Base-by-base conservation (phyloP, 2,113 vertebrate genomes). In the Oreochromis tanganicae region DNA sequence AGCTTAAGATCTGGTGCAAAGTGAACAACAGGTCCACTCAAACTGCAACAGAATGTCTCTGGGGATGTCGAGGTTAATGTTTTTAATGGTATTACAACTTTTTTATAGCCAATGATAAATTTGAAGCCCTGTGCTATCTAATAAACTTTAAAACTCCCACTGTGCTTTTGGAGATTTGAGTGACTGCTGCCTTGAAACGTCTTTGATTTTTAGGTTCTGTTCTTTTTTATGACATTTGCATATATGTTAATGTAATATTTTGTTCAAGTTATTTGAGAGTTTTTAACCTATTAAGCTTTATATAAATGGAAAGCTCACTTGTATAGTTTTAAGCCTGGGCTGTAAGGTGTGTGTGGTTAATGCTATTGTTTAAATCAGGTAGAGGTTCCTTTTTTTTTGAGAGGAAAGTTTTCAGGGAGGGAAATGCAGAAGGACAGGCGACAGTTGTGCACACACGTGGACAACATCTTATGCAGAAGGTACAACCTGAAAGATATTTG, bases 41-140 rank as follows among this genome's bases (percentile, higher is more conserved):
- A 34, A 80, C 59, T 85, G 73, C 54, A 81, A 46, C 29, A 80
- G 50, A 24, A 52, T 88, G 84, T 85, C 32, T 61, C 9, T 19
- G 82, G 86, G 79, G 82, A 85, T 87, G 43, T 78, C n/a, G 71
- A 90, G 86, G 84, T 91, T 91, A 91, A 91, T 93, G 82, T 75
- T 81, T 88, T 56, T 91, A 52, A 88, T 88, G 66, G 46, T 81
- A 78, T 71, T 87, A 73, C 71, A 78, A 78, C 56, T 80, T 93
- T 85, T 68, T 88, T 85, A 86, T 82, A 84, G 81, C 84, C 68
- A 85, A 34, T 90, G 34, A 83, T 55, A 88, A 32, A 50, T 50
- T 5, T 50, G 43, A 32, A 78, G 27, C 24, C 17, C 1, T 75
- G 41, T 75, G 73, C n/a, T 73, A 50, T 34, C 80, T 73, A 57